A percentile compares a stretch with the other conserved stretches of the same genome.
phyloP scores from a whole-genome alignment of 2,113 vertebrate genomes.

The Gambusia affinis region DNA sequence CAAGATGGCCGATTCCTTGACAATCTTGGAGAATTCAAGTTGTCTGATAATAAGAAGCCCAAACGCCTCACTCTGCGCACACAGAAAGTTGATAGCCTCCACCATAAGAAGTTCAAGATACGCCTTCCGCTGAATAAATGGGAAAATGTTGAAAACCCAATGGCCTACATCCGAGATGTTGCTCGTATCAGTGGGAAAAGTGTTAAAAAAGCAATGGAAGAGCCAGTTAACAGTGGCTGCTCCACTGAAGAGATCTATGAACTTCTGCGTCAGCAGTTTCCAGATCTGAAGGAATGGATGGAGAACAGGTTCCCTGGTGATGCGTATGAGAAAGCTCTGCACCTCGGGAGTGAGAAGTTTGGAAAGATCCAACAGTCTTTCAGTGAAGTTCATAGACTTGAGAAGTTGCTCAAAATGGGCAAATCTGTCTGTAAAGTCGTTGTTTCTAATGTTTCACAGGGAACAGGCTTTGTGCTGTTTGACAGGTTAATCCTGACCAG shows the following conservation, averaged over 20 bases:
- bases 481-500: conserved; percentile 36
- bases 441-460: fast-evolving
- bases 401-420: conserved; percentile 8
- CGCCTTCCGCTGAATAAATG: neutral
- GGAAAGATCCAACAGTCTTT: no score
- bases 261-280: neutral
- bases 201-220: neutral
- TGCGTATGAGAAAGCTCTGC: neutral
- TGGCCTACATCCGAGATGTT: fast-evolving
- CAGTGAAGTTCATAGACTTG: neutral
- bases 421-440: conserved; percentile 22
- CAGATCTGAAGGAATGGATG: neutral
- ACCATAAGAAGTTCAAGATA: neutral
- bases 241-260: neutral
- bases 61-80: neutral
- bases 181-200: fast-evolving
- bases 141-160: no score
- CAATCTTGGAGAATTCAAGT: neutral
- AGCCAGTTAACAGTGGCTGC: fast-evolving
- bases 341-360: conserved; percentile 10
- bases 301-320: neutral
- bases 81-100: neutral
- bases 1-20: conserved; percentile 37
- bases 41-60: neutral
- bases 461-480: conserved; percentile 47